phyloP scores from a whole-genome alignment of 1,140 invertebrate genomes.

The Amphibalanus amphitrite region DNA sequence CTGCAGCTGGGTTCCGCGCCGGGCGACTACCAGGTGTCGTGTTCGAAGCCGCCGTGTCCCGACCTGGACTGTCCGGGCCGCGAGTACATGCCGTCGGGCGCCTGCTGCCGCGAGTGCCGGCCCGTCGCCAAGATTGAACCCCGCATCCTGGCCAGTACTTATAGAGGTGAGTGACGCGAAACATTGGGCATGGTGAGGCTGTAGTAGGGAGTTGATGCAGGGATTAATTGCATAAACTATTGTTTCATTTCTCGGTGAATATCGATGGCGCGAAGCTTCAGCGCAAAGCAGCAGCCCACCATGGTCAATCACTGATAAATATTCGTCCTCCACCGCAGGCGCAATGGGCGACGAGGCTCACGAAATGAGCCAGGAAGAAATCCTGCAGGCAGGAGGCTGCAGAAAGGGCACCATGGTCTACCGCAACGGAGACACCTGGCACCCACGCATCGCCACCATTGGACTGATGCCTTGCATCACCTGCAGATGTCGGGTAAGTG shows the following conservation, averaged over 20 bases:
- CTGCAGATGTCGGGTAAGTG: slow-evolving; percentile 65
- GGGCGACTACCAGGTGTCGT: slow-evolving; percentile 48
- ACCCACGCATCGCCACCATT: slow-evolving; percentile 54
- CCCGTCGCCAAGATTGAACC: slow-evolving; percentile 9
- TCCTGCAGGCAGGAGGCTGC: slow-evolving; percentile 20
- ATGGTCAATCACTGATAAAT: too few relatives aligned
- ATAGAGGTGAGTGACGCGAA: too few relatives aligned
- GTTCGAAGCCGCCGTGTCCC: slow-evolving; percentile 52
- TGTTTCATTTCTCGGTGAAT: too few relatives aligned
- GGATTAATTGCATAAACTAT: too few relatives aligned
- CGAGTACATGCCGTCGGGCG: slow-evolving; percentile 44
- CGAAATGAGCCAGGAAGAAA: slow-evolving; percentile 15
- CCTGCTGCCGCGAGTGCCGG: slow-evolving; percentile 60
- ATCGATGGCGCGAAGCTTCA: too few relatives aligned
- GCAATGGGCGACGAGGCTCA: slow-evolving; percentile 45
- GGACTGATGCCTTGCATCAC: slow-evolving; percentile 70
- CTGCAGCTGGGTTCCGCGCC: slow-evolving; percentile 10
- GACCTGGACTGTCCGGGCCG: slow-evolving; percentile 48
- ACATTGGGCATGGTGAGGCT: too few relatives aligned
- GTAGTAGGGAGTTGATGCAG: too few relatives aligned
- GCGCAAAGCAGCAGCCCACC: too few relatives aligned
- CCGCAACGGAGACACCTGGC: slow-evolving; percentile 66
- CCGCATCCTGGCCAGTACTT: slow-evolving; percentile 21
- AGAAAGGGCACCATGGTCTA: slow-evolving; percentile 34
- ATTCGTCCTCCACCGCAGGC: slow-evolving; percentile 47